Percentiles rank a stretch among this genome's conserved stretches.
These are phyloP conservation scores for Agrotis ipsilon DNA, from an alignment of 2,888 invertebrate genomes.

Conservation along the genomic window DNA sequence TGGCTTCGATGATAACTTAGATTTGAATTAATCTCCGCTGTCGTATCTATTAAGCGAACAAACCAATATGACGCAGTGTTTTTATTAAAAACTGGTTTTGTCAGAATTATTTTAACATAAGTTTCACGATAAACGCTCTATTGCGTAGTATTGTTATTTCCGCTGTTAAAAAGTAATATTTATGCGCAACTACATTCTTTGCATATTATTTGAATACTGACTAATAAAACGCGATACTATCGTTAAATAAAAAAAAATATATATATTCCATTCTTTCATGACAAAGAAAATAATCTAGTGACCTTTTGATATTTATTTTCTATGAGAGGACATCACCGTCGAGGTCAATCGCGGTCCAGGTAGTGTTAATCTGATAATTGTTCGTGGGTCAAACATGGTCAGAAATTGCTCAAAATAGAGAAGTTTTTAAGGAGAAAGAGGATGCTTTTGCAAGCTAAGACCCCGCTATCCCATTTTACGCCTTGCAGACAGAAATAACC, in stretches of 20 bases:
- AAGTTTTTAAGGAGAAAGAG: too few species aligned
- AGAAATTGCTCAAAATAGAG: too few species aligned
- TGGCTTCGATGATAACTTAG: background rate
- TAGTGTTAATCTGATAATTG: too few species aligned
- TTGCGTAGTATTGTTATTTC: background rate
- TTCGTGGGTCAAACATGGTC: too few species aligned
- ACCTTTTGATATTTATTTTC: too few species aligned
- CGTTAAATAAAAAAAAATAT: too few species aligned
- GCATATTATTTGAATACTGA: conserved; percentile 19
- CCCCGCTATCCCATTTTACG: too few species aligned
- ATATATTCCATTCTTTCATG: background rate
- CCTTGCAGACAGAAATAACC: too few species aligned
- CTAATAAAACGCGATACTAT: background rate
- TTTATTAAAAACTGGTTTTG: background rate
- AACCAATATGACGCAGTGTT: background rate
- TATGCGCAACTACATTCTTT: conserved; percentile 7
- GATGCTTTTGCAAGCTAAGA: too few species aligned
- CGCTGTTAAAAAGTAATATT: background rate
- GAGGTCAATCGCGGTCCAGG: too few species aligned
- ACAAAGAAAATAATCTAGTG: conserved; percentile 5
- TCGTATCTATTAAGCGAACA: background rate
- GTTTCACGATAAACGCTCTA: background rate
- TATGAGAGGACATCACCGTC: too few species aligned
- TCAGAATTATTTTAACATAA: background rate
- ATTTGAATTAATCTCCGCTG: background rate